Base-by-base conservation (phyloP, 2,797 vertebrate species). In the Eleutherodactylus coqui region DNA sequence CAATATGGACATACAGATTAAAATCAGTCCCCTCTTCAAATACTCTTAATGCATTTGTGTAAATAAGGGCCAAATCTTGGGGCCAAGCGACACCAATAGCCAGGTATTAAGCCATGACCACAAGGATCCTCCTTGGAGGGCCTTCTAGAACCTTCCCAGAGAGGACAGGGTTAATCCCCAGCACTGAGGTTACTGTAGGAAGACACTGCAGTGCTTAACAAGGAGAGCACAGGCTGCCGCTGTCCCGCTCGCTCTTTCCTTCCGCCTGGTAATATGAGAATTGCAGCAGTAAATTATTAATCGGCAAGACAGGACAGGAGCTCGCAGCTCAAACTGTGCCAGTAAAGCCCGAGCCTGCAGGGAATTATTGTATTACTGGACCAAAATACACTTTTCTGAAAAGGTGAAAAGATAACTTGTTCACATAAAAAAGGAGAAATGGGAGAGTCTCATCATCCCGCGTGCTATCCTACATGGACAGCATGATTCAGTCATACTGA, bases 191-290 rank as follows among this genome's bases (percentile, higher is more conserved):
- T 55, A 14, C 5, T 55, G 5, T 5, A 16, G 70, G 24, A 45
- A 60, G 80, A 38, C 72, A 83, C 19, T 62, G 67, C 84, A 67
- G 3, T 29, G 72, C 81, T 78, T 62, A 83, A 79, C 86, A 84
- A 72, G 81, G 53, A 75, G 36, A 75, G 75, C 75, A 62, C 17
- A 29, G 49, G 85, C 55, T 82, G 85, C n/a, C n/a, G n/a, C 82
- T 64, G 75, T 41, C 75, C 82, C 21, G n/a, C 38, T 79, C 86
- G 29, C 45, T 87, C 75, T 67, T 87, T 70, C 75, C 86, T 87
- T 70, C 83, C 67, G 83, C 87, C 88, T 90, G 87, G 85, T 89
- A 86, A 87, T 60, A 45, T 32, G 82, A 87, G 82, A 87, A 70
- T 53, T 24, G 67, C 51, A 79, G 38, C 29, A 24, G 81, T 87